phyloP scores from a whole-genome alignment of 30 jellyfish, hydroid and myxozoan genomes.

The Clytia hemisphaerica region DNA sequence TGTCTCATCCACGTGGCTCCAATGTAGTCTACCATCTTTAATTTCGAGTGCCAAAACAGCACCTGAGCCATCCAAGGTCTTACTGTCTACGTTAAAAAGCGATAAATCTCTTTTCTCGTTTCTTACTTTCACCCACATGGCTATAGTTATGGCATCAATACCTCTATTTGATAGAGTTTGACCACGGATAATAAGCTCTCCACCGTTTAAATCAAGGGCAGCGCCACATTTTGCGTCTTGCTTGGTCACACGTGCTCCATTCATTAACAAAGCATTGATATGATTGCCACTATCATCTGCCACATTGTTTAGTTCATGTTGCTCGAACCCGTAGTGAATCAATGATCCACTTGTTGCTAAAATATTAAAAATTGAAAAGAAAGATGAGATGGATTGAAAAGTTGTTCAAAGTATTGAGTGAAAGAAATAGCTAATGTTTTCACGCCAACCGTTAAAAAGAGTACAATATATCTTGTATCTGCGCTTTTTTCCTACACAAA shows the following conservation, averaged over 20 bases:
- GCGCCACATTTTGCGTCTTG: slow-evolving; percentile 96
- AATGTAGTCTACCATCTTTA: slow-evolving; percentile 85
- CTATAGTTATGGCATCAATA: slow-evolving; percentile 70
- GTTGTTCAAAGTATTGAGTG: too few species aligned
- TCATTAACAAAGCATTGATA: slow-evolving; percentile 75
- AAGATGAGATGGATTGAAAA: too few species aligned
- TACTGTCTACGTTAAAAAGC: slow-evolving; percentile 61
- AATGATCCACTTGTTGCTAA: slow-evolving; percentile 51
- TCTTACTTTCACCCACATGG: slow-evolving; percentile 91
- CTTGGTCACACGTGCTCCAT: slow-evolving; percentile 87
- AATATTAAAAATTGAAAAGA: too few species aligned
- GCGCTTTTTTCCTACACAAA: not conserved
- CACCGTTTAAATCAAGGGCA: slow-evolving; percentile 78
- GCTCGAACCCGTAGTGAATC: slow-evolving; percentile 93
- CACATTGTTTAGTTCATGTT: slow-evolving; percentile 60
- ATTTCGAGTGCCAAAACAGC: slow-evolving; percentile 74
- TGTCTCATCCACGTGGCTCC: slow-evolving; percentile 78
- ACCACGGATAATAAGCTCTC: slow-evolving; percentile 79
- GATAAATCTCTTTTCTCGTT: slow-evolving; percentile 75
- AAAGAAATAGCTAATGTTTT: too few species aligned
- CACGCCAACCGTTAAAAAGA: not conserved
- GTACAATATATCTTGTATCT: not conserved
- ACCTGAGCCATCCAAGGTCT: slow-evolving; percentile 66
- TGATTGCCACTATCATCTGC: slow-evolving; percentile 63
- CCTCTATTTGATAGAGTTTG: slow-evolving; percentile 63